A percentile compares a stretch with the other conserved stretches of the same genome.
Conservation (phyloP, 2,113 vertebrate genomes). For the Passer domesticus region DNA sequence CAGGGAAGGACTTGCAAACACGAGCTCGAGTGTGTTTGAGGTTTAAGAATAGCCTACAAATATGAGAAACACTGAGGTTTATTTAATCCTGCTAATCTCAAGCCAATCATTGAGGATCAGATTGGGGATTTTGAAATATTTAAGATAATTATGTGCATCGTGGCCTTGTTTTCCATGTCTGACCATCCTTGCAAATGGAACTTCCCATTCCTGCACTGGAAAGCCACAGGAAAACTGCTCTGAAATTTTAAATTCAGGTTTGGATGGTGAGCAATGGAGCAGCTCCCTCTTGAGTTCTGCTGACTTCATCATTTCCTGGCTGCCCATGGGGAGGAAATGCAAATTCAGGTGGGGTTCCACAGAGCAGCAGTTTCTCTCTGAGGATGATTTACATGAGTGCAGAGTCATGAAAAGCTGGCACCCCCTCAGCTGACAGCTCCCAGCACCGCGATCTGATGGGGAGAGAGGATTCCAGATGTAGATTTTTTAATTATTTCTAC, state of each 20-base stretch:
- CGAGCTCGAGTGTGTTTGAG: not conserved
- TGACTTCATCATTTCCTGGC: not conserved
- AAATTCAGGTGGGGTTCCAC: not conserved
- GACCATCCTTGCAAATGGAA: not conserved
- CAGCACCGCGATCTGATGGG: not conserved
- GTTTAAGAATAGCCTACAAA: not conserved
- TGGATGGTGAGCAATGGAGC: not conserved
- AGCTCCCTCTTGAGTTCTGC: not conserved
- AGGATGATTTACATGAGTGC: not conserved
- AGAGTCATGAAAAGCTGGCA: not conserved
- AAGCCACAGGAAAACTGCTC: not conserved
- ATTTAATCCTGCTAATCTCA: not conserved
- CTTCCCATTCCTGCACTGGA: not conserved
- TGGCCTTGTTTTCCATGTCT: accelerated
- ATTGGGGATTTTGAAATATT: not conserved
- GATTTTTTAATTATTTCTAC: not conserved
- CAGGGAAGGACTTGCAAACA: not conserved
- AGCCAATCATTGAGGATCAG: not conserved
- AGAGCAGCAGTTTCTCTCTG: accelerated
- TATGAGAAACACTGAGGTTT: not conserved
- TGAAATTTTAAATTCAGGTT: not conserved
- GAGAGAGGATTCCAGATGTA: accelerated
- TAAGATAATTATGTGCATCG: not conserved
- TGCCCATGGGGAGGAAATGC: not conserved
- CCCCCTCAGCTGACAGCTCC: not conserved